Conservation (phyloP, 2,113 vertebrate species). For the Nothocercus nigrocapillus region DNA sequence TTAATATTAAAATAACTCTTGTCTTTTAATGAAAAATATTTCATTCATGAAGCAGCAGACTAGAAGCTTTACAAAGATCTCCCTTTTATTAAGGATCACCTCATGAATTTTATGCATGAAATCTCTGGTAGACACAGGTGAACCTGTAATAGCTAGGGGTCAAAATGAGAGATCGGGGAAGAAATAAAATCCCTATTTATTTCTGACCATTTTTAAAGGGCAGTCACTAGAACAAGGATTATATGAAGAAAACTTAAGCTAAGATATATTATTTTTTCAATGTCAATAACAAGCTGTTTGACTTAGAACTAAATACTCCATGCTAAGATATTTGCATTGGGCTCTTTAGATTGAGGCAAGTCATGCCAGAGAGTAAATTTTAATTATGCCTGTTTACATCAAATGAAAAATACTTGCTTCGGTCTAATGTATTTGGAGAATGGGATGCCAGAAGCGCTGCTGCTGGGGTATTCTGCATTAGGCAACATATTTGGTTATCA, state of each 20-base stretch:
- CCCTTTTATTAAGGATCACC: slow-evolving; percentile 5
- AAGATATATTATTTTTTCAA: slow-evolving; percentile 17
- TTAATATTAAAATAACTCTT: neutral
- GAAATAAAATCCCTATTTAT: slow-evolving; percentile 10
- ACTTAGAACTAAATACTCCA: neutral
- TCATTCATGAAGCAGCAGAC: neutral
- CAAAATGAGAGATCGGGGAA: neutral
- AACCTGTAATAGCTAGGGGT: neutral
- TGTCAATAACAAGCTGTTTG: neutral
- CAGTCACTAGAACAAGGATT: neutral
- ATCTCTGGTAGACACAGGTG: neutral
- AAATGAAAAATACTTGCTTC: neutral
- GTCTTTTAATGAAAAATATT: slow-evolving; percentile 8
- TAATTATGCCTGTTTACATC: slow-evolving; percentile 9
- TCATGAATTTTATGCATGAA: neutral
- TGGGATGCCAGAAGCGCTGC: neutral
- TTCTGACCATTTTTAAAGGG: neutral
- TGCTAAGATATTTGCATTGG: slow-evolving; percentile 6
- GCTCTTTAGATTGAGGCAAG: neutral
- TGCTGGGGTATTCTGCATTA: neutral
- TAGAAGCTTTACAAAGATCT: neutral
- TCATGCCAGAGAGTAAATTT: neutral
- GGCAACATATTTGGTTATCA: neutral
- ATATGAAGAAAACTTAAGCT: neutral
- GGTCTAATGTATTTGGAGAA: neutral